Evolutionary conservation across 2,888 invertebrate genomes (phyloP).

Genomic region (Dugesia japonica): DNA sequence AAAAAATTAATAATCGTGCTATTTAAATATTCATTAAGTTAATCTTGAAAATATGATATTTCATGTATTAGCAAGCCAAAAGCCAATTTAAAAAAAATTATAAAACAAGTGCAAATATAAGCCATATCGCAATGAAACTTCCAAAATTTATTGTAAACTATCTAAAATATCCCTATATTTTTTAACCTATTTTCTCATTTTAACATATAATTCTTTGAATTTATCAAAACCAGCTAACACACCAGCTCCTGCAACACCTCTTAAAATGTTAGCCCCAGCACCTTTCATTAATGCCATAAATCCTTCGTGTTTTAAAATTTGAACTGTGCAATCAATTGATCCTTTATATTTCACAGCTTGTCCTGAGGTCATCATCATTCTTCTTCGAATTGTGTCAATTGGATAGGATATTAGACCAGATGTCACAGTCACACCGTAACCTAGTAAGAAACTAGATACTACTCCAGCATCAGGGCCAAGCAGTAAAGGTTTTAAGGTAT

Average conservation of each 20-base stretch:
- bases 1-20: too few species aligned
- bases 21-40: too few species aligned
- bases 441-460: slow-evolving; percentile 41
- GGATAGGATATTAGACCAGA: slow-evolving; percentile 87
- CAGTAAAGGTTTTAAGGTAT: slow-evolving; percentile 46
- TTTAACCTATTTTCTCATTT: not conserved
- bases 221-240: slow-evolving; percentile 47
- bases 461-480: slow-evolving; percentile 43
- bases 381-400: slow-evolving; percentile 75
- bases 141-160: slow-evolving; percentile 20
- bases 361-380: slow-evolving; percentile 96
- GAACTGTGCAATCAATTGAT: slow-evolving; percentile 75
- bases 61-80: too few species aligned
- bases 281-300: slow-evolving; percentile 75
- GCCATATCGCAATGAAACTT: not conserved
- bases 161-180: not conserved
- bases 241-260: slow-evolving; percentile 48
- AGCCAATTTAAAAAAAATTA: too few species aligned
- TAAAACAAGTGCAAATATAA: too few species aligned
- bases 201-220: slow-evolving; percentile 42
- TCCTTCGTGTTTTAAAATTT: slow-evolving; percentile 71
- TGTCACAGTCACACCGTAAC: slow-evolving; percentile 59
- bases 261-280: slow-evolving; percentile 47
- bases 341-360: slow-evolving; percentile 54
- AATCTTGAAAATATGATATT: too few species aligned